Conservation (phyloP, 2,888 invertebrate genomes). For the Anthophora plumipes region DNA sequence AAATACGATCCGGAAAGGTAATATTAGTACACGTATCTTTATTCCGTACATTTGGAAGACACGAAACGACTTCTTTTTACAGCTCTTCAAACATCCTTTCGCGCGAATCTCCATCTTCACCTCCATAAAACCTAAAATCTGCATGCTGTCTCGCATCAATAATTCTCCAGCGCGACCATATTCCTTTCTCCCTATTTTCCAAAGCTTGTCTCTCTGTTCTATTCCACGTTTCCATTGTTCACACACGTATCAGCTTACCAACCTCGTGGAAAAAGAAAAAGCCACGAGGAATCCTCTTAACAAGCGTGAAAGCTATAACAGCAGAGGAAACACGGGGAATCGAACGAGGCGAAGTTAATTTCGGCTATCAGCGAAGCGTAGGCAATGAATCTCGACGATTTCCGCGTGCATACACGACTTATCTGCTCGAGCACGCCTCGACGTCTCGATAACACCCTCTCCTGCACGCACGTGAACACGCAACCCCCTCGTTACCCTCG, state of each 20-base stretch:
- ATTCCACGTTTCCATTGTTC: too few relatives aligned
- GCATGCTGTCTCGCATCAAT: neutral
- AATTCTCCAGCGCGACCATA: neutral
- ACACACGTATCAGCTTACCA: too few relatives aligned
- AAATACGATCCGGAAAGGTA: too few relatives aligned
- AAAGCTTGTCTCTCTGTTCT: neutral
- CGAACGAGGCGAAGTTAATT: constrained; percentile 32
- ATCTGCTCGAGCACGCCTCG: constrained; percentile 36
- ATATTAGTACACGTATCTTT: too few relatives aligned
- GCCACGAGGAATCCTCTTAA: neutral
- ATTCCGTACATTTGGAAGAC: neutral
- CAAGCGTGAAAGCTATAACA: neutral
- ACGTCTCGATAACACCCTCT: constrained; percentile 47
- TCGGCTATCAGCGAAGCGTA: constrained; percentile 20
- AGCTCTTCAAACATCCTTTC: neutral
- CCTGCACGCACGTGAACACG: constrained; percentile 56
- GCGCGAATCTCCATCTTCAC: neutral
- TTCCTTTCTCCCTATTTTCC: neutral
- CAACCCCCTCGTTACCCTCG: constrained; percentile 65
- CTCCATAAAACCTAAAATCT: neutral
- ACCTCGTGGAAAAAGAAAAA: neutral
- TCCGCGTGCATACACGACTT: constrained; percentile 41
- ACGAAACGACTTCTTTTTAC: neutral
- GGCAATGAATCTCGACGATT: constrained; percentile 51
- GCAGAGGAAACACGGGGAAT: neutral